A percentile compares a stretch with the other conserved stretches of the same genome.
phyloP scores from a whole-genome alignment of 2,797 vertebrate genomes.

The Aythya fuligula region DNA sequence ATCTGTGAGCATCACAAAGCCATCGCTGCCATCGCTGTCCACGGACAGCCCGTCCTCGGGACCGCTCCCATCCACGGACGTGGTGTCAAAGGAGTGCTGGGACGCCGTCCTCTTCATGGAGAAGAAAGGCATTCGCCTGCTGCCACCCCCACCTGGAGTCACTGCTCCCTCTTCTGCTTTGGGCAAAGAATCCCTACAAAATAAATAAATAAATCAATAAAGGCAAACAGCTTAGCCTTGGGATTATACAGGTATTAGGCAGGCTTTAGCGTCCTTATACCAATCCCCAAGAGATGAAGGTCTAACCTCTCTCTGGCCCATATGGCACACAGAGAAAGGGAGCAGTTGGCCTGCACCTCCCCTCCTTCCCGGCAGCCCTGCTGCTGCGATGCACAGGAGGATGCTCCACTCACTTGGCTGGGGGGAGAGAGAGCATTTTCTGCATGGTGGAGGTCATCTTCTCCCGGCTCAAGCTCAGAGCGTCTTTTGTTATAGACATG shows the following conservation, averaged over 20 bases:
- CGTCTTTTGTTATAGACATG: slow-evolving; percentile 92
- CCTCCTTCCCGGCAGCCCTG: background rate
- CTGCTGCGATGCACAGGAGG: background rate
- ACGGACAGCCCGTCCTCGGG: slow-evolving; percentile 91
- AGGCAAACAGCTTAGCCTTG: background rate
- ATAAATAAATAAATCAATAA: background rate
- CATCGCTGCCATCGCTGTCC: slow-evolving; percentile 92
- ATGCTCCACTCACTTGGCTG: slow-evolving; percentile 78
- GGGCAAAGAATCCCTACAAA: slow-evolving; percentile 82
- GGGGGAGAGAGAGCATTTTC: slow-evolving; percentile 88
- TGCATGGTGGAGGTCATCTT: slow-evolving; percentile 90
- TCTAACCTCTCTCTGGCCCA: background rate
- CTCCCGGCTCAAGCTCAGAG: slow-evolving; percentile 89
- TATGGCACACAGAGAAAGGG: fast-evolving
- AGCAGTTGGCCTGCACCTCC: background rate
- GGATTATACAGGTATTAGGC: background rate
- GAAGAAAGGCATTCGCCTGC: slow-evolving; percentile 80
- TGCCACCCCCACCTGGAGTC: slow-evolving; percentile 53
- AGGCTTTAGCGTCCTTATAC: background rate
- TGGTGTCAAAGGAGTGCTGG: slow-evolving; percentile 93
- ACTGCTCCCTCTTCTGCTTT: slow-evolving; percentile 82
- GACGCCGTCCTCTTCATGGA: slow-evolving; percentile 89
- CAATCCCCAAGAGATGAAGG: background rate
- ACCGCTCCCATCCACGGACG: slow-evolving; percentile 88
- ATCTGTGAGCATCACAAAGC: slow-evolving; percentile 89